Conservation (phyloP, 2,797 vertebrate species). For the Carcharodon carcharias region DNA sequence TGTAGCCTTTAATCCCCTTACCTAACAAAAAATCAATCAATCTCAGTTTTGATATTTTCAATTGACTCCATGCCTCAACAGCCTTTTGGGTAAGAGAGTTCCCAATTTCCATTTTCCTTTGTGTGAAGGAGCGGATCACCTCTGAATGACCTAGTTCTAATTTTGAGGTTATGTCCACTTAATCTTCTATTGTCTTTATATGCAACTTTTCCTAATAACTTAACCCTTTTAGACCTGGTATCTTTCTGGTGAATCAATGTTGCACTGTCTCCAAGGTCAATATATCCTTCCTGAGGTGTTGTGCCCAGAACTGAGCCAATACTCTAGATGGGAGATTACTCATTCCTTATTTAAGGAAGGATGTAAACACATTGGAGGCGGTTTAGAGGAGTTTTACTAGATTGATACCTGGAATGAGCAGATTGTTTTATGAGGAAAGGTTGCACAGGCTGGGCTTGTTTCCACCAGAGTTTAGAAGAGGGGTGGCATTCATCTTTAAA, state of each 20-base stretch:
- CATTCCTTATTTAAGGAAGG: too few relatives aligned
- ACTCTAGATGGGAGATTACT: neutral
- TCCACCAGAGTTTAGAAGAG: too few relatives aligned
- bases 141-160: neutral
- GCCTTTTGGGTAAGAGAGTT: neutral
- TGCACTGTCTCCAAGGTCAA: neutral
- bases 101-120: neutral
- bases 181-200: neutral
- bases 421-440: too few relatives aligned
- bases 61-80: neutral
- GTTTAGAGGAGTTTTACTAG: too few relatives aligned
- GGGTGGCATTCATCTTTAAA: neutral
- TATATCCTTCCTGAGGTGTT: neutral
- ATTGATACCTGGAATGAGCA: too few relatives aligned
- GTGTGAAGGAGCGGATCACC: neutral
- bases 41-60: neutral
- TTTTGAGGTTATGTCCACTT: neutral
- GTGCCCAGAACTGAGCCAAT: neutral
- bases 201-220: neutral
- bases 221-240: neutral
- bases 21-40: neutral
- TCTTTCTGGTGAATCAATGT: neutral
- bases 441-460: too few relatives aligned
- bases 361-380: too few relatives aligned
- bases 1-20: too few relatives aligned